Conservation (phyloP, 1,140 invertebrate species). For the Aplysia californica region DNA sequence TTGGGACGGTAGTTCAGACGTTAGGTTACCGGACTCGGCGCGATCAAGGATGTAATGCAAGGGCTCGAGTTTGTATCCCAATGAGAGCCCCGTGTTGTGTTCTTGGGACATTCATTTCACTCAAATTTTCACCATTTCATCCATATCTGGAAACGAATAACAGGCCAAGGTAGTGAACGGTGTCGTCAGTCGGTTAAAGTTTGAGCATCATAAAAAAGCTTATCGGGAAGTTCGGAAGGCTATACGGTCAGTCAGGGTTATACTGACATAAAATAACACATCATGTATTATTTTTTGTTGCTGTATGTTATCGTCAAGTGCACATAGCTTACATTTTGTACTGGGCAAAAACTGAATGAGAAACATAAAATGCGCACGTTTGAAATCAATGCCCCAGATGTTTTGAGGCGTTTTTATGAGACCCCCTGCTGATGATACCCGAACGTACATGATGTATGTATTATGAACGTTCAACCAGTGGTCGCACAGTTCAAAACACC, state of each 20-base stretch:
- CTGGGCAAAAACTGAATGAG: background rate
- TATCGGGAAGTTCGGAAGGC: too few species aligned
- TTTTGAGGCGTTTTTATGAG: background rate
- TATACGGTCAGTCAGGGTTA: too few species aligned
- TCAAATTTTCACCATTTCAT: too few species aligned
- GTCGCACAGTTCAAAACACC: background rate
- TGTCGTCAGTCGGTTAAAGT: too few species aligned
- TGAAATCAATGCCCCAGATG: background rate
- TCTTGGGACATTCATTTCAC: background rate
- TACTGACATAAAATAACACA: too few species aligned
- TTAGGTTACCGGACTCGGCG: background rate
- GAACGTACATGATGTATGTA: background rate
- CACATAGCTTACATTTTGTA: background rate
- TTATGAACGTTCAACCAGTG: background rate
- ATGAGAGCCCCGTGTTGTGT: background rate
- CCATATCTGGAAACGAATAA: too few species aligned
- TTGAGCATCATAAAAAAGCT: too few species aligned
- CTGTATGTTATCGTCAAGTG: too few species aligned
- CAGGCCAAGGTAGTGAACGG: too few species aligned
- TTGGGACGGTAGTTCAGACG: background rate
- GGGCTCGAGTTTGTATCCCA: background rate
- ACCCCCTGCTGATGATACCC: background rate
- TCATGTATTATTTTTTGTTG: too few species aligned
- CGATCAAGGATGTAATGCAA: background rate
- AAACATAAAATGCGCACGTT: background rate